Evolutionary conservation across 1,140 invertebrate genomes (phyloP).

Genomic region (Schlechtendalia chinensis): DNA sequence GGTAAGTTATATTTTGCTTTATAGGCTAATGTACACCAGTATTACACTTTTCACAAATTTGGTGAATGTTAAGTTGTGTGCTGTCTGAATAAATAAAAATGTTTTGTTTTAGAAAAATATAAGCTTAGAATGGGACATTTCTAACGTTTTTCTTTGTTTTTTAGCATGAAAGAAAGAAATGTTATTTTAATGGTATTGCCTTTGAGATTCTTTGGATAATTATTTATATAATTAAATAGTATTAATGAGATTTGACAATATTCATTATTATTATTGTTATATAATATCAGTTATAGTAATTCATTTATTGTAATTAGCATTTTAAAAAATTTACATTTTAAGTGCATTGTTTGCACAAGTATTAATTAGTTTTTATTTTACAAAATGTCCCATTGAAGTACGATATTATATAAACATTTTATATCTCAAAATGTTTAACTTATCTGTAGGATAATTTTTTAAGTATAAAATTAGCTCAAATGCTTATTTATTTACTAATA

Average conservation of each 20-base stretch:
- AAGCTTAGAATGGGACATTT: conserved; percentile 43
- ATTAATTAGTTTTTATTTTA: conserved; percentile 10
- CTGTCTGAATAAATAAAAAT: background rate
- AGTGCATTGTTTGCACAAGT: conserved; percentile 1
- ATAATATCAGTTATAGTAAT: background rate
- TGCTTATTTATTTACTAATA: conserved; percentile 48
- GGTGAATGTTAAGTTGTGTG: conserved; percentile 25
- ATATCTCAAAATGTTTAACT: background rate
- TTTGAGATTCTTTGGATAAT: conserved; percentile 8
- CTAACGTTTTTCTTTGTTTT: conserved; percentile 6
- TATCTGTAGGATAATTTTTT: background rate
- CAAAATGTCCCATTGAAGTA: conserved; percentile 20
- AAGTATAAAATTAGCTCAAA: conserved; percentile 6
- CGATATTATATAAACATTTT: background rate
- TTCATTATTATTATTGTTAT: background rate
- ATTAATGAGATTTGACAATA: background rate
- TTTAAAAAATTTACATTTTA: background rate
- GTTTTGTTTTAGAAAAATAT: background rate
- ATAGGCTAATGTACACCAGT: conserved; percentile 11
- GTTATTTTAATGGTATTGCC: conserved; percentile 9
- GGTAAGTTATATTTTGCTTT: conserved; percentile 63
- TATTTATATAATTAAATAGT: background rate
- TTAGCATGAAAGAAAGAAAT: conserved; percentile 35
- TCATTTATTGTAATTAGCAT: background rate
- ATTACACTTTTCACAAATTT: conserved; percentile 43